These are phyloP conservation scores for Mactromeris polynyma DNA, from an alignment of 2,888 invertebrate species.

Conservation along the genomic window DNA sequence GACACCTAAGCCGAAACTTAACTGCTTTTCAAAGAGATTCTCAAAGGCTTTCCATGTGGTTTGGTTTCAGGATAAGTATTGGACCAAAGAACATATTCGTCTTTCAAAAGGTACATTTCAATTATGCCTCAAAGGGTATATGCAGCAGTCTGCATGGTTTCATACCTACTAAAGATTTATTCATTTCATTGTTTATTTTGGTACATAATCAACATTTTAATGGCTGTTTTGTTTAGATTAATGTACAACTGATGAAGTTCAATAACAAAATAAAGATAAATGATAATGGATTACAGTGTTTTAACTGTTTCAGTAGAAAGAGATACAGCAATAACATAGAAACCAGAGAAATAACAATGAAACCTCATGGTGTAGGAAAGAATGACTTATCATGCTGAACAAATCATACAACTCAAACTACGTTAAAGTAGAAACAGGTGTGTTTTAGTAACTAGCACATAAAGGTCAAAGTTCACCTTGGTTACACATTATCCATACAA, in stretches of 20 bases:
- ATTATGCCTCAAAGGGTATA: no score
- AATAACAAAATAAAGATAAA: background rate
- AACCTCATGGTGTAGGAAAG: background rate
- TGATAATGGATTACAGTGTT: background rate
- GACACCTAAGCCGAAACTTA: no score
- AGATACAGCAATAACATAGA: background rate
- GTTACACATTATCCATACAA: background rate
- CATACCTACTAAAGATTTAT: background rate
- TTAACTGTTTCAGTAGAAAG: background rate
- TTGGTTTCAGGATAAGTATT: background rate
- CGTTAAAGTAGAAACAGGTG: conserved; percentile 3
- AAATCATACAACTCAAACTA: background rate
- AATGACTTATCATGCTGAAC: background rate
- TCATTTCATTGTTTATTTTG: background rate
- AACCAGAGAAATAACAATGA: background rate
- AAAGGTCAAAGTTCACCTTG: background rate
- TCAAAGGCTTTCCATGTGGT: background rate
- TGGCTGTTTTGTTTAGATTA: background rate
- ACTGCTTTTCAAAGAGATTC: background rate
- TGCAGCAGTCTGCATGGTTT: background rate
- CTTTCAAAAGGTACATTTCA: background rate
- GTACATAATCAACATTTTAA: background rate
- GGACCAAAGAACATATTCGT: background rate
- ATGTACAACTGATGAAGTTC: background rate
- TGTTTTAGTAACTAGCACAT: background rate